These are phyloP conservation scores for Melikaiella ostensackeni DNA, from an alignment of 2,888 invertebrate species.

Conservation along the genomic window DNA sequence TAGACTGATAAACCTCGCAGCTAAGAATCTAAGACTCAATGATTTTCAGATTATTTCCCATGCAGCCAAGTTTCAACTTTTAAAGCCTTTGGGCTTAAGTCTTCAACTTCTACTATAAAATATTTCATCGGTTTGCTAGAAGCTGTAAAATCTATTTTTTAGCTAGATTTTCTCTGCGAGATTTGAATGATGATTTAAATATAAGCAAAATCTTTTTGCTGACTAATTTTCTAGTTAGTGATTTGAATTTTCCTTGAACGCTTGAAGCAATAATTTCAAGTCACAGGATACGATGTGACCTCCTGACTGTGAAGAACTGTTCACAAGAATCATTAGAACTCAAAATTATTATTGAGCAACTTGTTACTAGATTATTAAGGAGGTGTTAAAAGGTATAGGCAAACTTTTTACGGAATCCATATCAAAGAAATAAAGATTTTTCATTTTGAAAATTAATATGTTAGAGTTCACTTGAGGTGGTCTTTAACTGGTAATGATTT, in stretches of 20 bases:
- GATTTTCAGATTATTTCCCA: neutral
- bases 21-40: neutral
- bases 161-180: neutral
- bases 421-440: neutral
- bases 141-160: neutral
- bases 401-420: neutral
- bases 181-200: neutral
- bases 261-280: neutral
- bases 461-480: neutral
- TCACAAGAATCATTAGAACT: neutral
- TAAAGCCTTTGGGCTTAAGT: neutral
- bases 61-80: neutral
- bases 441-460: slow-evolving; percentile 8
- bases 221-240: neutral
- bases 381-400: neutral
- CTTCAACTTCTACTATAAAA: neutral
- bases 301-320: neutral
- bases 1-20: neutral
- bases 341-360: neutral
- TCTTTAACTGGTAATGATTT: slow-evolving; percentile 23
- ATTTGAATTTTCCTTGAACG: neutral
- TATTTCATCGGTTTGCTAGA: neutral
- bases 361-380: neutral
- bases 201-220: neutral
- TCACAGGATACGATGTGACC: neutral